Evolutionary conservation across 2,797 vertebrate species (phyloP).

Genomic region (Pseudochirops cupreus): DNA sequence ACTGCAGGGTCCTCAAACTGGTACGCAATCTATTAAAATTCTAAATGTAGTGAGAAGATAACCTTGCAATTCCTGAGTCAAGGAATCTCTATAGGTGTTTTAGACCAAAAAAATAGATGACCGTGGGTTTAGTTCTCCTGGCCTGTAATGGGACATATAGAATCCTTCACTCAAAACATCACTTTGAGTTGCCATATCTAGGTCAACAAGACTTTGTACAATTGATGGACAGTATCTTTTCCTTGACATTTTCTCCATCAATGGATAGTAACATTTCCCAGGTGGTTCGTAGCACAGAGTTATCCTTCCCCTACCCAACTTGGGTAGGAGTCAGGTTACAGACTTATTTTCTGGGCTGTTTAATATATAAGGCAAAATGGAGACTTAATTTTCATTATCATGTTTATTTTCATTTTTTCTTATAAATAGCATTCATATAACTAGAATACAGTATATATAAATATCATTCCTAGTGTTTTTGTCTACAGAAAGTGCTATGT

Average conservation of each 20-base stretch:
- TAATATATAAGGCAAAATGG: background rate
- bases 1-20: background rate
- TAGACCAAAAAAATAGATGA: background rate
- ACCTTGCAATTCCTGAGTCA: background rate
- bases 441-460: background rate
- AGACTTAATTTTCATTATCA: background rate
- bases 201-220: background rate
- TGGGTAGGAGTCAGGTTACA: background rate
- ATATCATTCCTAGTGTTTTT: background rate
- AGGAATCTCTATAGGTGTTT: background rate
- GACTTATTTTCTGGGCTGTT: background rate
- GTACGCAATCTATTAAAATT: slow-evolving; percentile 25
- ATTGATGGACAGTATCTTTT: background rate
- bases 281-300: background rate
- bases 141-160: background rate
- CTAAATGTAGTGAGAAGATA: slow-evolving; percentile 17
- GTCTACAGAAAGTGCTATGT: background rate
- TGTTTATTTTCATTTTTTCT: background rate
- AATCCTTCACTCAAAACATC: background rate
- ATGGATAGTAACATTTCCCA: background rate
- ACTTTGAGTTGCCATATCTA: background rate
- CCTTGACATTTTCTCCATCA: background rate
- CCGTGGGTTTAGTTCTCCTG: background rate
- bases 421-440: background rate
- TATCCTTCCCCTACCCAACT: background rate